Base-by-base conservation (phyloP, 2,888 invertebrate species). In the Vanessa cardui region DNA sequence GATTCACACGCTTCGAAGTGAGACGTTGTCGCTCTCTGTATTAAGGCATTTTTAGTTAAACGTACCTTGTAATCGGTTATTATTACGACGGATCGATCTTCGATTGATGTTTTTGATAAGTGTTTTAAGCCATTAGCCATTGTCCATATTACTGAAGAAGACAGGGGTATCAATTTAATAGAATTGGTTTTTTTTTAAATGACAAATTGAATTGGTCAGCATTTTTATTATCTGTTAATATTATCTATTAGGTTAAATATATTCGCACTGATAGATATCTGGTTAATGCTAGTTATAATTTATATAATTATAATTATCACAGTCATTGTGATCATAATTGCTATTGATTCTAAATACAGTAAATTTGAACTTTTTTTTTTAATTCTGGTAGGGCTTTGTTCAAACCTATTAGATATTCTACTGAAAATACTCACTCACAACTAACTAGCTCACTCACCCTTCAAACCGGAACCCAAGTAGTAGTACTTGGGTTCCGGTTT, bases 1-100 rank as follows among this genome's bases (percentile, higher is more conserved):
- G 83, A 83, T 89, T 89, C 89, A 89, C 89, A 89, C 89, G 89
- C 79, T 86, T 76, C 66, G 77, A 82, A 85, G 82, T 83, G 84
- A 83, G 82, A 81, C 78, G 79, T 80, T 83, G 83, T 82, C 81
- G 80, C 74, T 72, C 70, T 73, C 76, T 77, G 78, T 80, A 79
- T 80, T 74, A 75, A 75, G 75, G 73, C 69, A 73, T 79, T 80
- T 56, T 79, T 74, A 76, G 77, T 77, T 76, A 82, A 80, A 80
- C 74, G 72, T 72, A 70, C 77, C 73, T 60, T 65, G 62, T 72
- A 69, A 67, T 69, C 62, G 64, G 78, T 82, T 83, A 83, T 84
- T 85, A 84, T 68, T 66, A 73, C 74, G 56, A 56, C 8, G 39
- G 56, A 39, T 56, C 39, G 39, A 74, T 71, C 66, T 71, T 68